Base-by-base conservation (phyloP, 30 jellyfish, hydroid and myxozoan genomes). In the Phacellophora camtschatica region DNA sequence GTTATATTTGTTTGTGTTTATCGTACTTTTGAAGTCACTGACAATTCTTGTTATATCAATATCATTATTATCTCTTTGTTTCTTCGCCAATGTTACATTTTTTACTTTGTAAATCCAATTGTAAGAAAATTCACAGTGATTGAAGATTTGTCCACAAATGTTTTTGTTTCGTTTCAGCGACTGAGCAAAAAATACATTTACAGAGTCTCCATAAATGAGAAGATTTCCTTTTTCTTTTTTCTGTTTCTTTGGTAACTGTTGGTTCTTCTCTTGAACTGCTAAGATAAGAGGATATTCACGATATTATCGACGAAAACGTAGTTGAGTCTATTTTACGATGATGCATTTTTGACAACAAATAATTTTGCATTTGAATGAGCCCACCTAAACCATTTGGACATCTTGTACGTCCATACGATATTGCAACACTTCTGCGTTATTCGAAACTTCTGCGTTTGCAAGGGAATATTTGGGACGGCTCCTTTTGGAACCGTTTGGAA, bases 141-240 rank as follows among this genome's bases (percentile, higher is more conserved):
- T 64, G 71, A 74, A 85, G 7, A 85, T 37, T 12, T 50, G 37
- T 51, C 85, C 71, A 56, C 96, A 85, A 22, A 85, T 20, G 15
- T 25, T 49, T 18, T 33, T 35, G n/a, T 84, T 64, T 18, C 54
- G 81, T 48, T 39, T 28, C 28, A 85, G 41, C 27, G 96, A 85
- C 48, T 64, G 81, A 12, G 88, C 88, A 50, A 85, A 73, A 45
- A 69, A 85, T 12, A 65, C 90, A 36, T 24, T 59, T 15, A 87
- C 93, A 0, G 88, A 66, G 37, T 87, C 96, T n/a, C 96, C 96
- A 66, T 87, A 87, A 10, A 75, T 66, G 15, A 87, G 68, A 77
- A 87, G 48, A 39, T 69, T 49, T 22, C 96, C 90, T 61, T 43
- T 31, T 20, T 48, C 34, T 5, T 25, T 71, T 28, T 28, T 3